Evolutionary conservation across 2,797 vertebrate species (phyloP).

Genomic region (Selene dorsalis): DNA sequence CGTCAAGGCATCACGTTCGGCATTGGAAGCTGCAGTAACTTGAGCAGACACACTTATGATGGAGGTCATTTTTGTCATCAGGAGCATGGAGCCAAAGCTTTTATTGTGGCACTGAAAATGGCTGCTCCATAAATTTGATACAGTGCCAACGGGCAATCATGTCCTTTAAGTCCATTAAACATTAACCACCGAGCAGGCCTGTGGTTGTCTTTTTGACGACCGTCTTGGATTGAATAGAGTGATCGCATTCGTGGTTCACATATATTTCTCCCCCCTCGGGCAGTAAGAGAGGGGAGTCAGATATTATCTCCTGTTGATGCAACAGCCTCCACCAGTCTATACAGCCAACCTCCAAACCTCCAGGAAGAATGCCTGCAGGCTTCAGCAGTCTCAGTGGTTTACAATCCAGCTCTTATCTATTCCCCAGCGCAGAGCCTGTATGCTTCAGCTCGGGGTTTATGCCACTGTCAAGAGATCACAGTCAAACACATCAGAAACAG

Average conservation of each 20-base stretch:
- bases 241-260: slow-evolving; percentile 53
- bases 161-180: slow-evolving; percentile 79
- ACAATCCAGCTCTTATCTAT: slow-evolving; percentile 51
- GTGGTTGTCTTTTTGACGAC: slow-evolving; percentile 59
- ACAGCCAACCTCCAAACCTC: slow-evolving; percentile 54
- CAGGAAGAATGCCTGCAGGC: slow-evolving; percentile 56
- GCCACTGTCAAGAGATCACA: slow-evolving; percentile 44
- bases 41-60: slow-evolving; percentile 38
- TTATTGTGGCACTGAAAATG: slow-evolving; percentile 56
- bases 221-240: slow-evolving; percentile 52
- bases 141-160: slow-evolving; percentile 69
- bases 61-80: slow-evolving; percentile 74
- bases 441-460: slow-evolving; percentile 49
- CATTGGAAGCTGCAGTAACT: slow-evolving; percentile 59
- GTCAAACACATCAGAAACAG: slow-evolving; percentile 42
- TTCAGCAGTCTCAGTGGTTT: slow-evolving; percentile 44
- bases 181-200: slow-evolving; percentile 60
- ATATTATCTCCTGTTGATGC: slow-evolving; percentile 70
- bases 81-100: slow-evolving; percentile 54
- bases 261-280: slow-evolving; percentile 48
- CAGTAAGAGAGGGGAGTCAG: slow-evolving; percentile 47
- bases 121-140: slow-evolving; percentile 70
- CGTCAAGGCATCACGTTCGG: slow-evolving; percentile 52
- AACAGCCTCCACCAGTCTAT: slow-evolving; percentile 56
- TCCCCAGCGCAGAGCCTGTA: slow-evolving; percentile 54